Conservation (phyloP, 2,888 invertebrate genomes). For the Chrysolina oricalcia region DNA sequence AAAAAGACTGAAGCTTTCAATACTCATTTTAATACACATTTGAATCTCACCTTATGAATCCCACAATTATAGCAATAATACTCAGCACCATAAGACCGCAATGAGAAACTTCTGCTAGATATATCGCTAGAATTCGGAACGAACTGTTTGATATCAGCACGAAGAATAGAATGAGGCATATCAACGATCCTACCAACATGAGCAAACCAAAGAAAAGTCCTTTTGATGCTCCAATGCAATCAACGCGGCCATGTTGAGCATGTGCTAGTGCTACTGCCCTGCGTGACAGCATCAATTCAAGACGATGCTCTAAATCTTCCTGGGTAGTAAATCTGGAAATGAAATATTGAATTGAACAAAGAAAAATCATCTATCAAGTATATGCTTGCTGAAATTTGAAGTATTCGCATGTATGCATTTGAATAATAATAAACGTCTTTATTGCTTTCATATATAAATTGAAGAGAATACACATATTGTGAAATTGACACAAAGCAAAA, state of each 20-base stretch:
- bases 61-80: constrained; percentile 91
- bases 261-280: constrained; percentile 90
- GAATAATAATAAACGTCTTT: too few relatives aligned
- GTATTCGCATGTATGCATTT: too few relatives aligned
- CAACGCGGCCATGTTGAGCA: constrained; percentile 88
- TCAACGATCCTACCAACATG: constrained; percentile 90
- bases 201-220: constrained; percentile 94
- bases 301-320: constrained; percentile 90
- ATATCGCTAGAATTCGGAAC: constrained; percentile 88
- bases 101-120: constrained; percentile 93
- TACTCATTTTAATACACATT: background rate
- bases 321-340: constrained; percentile 78
- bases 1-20: too few relatives aligned
- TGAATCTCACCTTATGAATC: constrained; percentile 86
- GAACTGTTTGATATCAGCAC: constrained; percentile 91
- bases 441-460: too few relatives aligned
- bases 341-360: too few relatives aligned
- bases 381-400: too few relatives aligned
- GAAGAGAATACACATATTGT: too few relatives aligned
- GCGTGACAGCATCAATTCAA: constrained; percentile 90
- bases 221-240: constrained; percentile 95
- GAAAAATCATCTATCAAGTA: too few relatives aligned
- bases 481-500: too few relatives aligned
- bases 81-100: constrained; percentile 91
- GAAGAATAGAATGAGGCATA: constrained; percentile 96